Evolutionary conservation across 30 jellyfish, hydroid and myxozoan species (phyloP).

Genomic region (Aurelia aurita): DNA sequence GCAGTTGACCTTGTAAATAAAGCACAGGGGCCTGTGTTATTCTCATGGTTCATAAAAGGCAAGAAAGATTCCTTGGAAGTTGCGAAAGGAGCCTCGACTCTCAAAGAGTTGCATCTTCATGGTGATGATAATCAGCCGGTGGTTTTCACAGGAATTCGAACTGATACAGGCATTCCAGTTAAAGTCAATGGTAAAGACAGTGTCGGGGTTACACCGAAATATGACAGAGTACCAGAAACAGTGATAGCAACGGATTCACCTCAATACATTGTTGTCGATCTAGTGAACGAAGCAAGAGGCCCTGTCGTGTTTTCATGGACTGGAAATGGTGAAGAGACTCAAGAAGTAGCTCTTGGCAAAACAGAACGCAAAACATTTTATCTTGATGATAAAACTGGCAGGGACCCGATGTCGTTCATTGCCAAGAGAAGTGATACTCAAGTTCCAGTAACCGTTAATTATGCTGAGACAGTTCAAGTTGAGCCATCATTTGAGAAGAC

Average conservation of each 20-base stretch:
- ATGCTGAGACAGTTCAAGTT: background rate
- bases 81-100: background rate
- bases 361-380: background rate
- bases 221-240: background rate
- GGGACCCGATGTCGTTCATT: background rate
- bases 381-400: background rate
- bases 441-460: background rate
- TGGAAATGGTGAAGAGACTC: background rate
- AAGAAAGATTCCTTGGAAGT: background rate
- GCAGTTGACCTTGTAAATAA: conserved; percentile 11
- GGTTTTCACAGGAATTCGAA: background rate
- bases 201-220: conserved; percentile 5
- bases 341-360: background rate
- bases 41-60: background rate
- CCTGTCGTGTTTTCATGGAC: conserved; percentile 5
- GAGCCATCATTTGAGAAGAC: background rate
- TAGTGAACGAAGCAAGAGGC: background rate
- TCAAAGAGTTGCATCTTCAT: background rate
- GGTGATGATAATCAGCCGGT: background rate
- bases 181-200: background rate
- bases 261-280: background rate
- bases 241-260: conserved; percentile 8
- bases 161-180: background rate
- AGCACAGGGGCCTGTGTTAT: conserved; percentile 48
- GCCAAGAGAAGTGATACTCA: background rate